Conservation (phyloP, 2,797 vertebrate species). For the Phrynocephalus forsythii region DNA sequence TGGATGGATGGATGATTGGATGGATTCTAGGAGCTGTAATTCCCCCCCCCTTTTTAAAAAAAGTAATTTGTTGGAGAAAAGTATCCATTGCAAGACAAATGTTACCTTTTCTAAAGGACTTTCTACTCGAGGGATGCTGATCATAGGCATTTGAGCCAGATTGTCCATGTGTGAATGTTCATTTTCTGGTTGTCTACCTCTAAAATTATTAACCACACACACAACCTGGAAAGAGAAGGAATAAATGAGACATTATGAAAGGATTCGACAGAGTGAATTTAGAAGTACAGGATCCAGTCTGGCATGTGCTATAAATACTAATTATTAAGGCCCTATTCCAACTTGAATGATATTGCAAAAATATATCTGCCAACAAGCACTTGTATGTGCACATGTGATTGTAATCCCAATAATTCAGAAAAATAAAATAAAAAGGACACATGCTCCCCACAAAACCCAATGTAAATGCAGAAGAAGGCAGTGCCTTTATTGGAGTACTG, state of each 20-base stretch:
- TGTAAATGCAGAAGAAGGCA: too few species aligned
- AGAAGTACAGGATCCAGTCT: constrained; percentile 25
- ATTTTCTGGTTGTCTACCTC: constrained; percentile 90
- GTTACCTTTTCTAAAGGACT: constrained; percentile 97
- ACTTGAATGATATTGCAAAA: background rate
- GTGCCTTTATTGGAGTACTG: too few species aligned
- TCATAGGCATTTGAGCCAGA: constrained; percentile 79
- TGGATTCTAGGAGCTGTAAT: too few species aligned
- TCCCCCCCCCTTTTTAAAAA: too few species aligned
- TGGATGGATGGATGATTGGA: too few species aligned
- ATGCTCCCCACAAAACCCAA: too few species aligned
- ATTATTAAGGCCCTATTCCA: background rate
- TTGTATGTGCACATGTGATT: too few species aligned
- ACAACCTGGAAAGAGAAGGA: constrained; percentile 86
- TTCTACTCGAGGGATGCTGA: constrained; percentile 90
- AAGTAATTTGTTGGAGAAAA: constrained; percentile 9
- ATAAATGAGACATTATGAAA: constrained; percentile 55
- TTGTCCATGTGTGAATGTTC: constrained; percentile 82
- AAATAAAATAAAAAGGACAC: too few species aligned
- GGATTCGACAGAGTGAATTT: constrained; percentile 17
- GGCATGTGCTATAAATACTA: background rate
- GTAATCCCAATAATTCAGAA: too few species aligned
- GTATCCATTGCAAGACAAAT: constrained; percentile 75
- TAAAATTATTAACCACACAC: constrained; percentile 98
- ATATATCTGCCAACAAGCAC: background rate